These are phyloP conservation scores for Muscina levida DNA, from an alignment of 2,888 invertebrate species.

Conservation along the genomic window DNA sequence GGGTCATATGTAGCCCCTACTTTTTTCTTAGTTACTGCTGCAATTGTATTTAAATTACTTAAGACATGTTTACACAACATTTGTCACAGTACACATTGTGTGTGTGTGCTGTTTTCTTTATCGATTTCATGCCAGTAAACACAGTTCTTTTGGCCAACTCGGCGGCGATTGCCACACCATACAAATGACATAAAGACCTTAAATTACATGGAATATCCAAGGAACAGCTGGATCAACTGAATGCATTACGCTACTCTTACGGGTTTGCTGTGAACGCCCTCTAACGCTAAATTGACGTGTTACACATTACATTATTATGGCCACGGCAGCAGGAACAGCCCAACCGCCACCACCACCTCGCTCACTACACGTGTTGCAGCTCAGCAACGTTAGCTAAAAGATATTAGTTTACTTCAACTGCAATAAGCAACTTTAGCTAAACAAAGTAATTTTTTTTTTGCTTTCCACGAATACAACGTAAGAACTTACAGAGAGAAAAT, in stretches of 20 bases:
- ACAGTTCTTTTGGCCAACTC: too few species aligned
- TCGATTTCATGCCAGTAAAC: conserved; percentile 42
- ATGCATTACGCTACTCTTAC: not conserved
- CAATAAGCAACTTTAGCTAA: conserved; percentile 11
- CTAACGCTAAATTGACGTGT: conserved; percentile 61
- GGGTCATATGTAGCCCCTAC: too few species aligned
- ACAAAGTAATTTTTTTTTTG: not conserved
- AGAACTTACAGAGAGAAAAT: not conserved
- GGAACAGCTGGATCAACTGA: not conserved
- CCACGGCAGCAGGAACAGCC: not conserved
- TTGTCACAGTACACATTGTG: conserved; percentile 51
- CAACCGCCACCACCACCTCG: too few species aligned
- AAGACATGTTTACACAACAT: conserved; percentile 42
- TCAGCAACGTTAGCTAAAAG: too few species aligned
- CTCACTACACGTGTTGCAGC: too few species aligned
- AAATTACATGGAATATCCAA: conserved; percentile 16
- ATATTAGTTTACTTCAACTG: not conserved
- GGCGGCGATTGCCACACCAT: not conserved
- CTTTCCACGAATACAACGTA: not conserved
- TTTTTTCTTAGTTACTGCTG: too few species aligned
- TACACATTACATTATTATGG: conserved; percentile 35
- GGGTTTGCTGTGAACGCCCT: conserved; percentile 50
- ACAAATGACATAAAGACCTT: conserved; percentile 7
- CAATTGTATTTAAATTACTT: too few species aligned
- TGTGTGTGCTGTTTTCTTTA: conserved; percentile 23